Evolutionary conservation across 2,113 vertebrate species (phyloP).

Genomic region (Sinocyclocheilus anshuiensis): DNA sequence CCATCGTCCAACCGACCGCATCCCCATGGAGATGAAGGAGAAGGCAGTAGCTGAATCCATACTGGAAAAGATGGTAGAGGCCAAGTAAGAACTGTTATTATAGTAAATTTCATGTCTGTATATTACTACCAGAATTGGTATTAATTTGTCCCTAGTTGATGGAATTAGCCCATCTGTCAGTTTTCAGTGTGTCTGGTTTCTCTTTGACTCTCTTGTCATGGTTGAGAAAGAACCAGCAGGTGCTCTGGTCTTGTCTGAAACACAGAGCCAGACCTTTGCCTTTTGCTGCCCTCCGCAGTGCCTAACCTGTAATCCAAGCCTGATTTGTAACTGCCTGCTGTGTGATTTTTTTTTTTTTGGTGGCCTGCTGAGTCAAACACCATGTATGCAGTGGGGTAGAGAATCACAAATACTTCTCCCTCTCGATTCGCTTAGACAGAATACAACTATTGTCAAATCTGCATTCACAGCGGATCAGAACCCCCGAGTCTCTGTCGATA

Average conservation of each 20-base stretch:
- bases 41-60: conserved; percentile 82
- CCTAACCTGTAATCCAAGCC: conserved; percentile 11
- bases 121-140: background rate
- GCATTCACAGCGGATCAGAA: conserved; percentile 36
- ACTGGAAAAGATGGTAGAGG: conserved; percentile 81
- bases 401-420: background rate
- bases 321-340: background rate
- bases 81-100: conserved; percentile 79
- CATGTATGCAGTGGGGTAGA: background rate
- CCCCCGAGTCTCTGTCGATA: conserved; percentile 27
- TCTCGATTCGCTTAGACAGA: background rate
- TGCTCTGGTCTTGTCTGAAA: background rate
- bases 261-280: background rate
- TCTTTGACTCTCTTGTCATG: background rate
- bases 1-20: conserved; percentile 79
- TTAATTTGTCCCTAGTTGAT: background rate
- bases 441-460: conserved; percentile 41
- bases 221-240: background rate
- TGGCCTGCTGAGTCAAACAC: background rate
- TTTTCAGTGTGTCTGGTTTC: background rate
- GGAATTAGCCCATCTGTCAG: background rate
- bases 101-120: background rate
- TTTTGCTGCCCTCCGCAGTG: background rate
- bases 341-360: background rate
- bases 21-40: conserved; percentile 83